These are phyloP conservation scores for Leptinotarsa haldemani DNA, from an alignment of 2,888 invertebrate genomes.

Conservation along the genomic window DNA sequence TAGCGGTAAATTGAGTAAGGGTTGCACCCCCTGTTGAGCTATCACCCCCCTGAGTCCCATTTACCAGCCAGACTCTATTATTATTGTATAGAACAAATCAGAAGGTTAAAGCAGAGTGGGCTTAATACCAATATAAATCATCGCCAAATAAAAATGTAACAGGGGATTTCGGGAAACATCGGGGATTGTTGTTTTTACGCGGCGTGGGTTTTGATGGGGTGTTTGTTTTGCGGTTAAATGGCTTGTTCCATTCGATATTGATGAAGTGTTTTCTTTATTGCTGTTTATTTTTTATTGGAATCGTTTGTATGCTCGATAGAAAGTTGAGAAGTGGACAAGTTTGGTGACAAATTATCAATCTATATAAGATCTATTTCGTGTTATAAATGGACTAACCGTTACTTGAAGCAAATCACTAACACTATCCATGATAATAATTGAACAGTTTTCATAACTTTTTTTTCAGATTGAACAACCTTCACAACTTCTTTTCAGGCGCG, in stretches of 20 bases:
- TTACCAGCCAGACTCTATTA: constrained; percentile 67
- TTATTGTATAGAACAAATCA: constrained; percentile 68
- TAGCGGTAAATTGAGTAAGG: constrained; percentile 66
- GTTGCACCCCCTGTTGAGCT: constrained; percentile 60
- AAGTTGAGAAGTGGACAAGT: background rate
- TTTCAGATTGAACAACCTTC: no score
- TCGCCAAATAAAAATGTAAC: constrained; percentile 63
- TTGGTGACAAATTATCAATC: background rate
- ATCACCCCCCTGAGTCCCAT: constrained; percentile 67
- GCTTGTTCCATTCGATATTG: constrained; percentile 49
- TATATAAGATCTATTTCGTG: no score
- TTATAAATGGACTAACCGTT: no score
- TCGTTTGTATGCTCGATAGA: constrained; percentile 13
- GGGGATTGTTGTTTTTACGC: constrained; percentile 45
- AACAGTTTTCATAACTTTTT: no score
- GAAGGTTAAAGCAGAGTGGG: constrained; percentile 65
- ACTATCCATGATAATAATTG: no score
- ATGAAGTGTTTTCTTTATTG: constrained; percentile 39
- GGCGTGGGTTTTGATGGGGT: constrained; percentile 36
- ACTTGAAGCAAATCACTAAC: no score
- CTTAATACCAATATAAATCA: constrained; percentile 67
- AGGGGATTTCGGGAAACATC: constrained; percentile 48
- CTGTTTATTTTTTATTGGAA: constrained; percentile 35
- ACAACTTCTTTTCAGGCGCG: no score
- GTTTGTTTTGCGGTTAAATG: constrained; percentile 50